phyloP scores from a whole-genome alignment of 1,140 invertebrate genomes.

The Lordiphosa mommai region DNA sequence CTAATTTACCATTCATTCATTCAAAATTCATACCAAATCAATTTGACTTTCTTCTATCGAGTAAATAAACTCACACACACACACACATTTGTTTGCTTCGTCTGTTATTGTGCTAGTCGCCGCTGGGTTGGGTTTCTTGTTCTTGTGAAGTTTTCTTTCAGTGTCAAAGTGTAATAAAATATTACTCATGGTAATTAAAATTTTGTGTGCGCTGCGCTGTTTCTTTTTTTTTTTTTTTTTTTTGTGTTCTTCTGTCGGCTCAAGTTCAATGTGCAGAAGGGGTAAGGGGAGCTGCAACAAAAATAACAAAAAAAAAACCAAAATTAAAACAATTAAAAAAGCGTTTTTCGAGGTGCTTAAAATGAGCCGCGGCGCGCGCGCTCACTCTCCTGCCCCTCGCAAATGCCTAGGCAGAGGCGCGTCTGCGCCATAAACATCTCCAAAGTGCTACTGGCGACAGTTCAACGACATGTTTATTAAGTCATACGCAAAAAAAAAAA shows the following conservation, averaged over 20 bases:
- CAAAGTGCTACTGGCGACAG: slow-evolving; percentile 57
- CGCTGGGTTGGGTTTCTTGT: not conserved
- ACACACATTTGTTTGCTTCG: no score
- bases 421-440: slow-evolving; percentile 41
- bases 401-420: slow-evolving; percentile 34
- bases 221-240: slow-evolving; percentile 8
- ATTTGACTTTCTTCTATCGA: no score
- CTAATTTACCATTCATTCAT: no score
- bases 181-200: slow-evolving; percentile 78
- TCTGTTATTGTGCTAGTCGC: no score
- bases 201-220: slow-evolving; percentile 53
- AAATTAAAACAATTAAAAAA: slow-evolving; percentile 70
- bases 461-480: slow-evolving; percentile 78
- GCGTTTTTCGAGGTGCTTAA: slow-evolving; percentile 65
- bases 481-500: slow-evolving; percentile 75
- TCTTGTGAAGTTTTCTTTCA: slow-evolving; percentile 72
- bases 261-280: slow-evolving; percentile 65
- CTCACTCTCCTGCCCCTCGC: slow-evolving; percentile 1
- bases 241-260: slow-evolving; percentile 37
- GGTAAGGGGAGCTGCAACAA: slow-evolving; percentile 4
- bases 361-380: no score
- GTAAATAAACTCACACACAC: no score
- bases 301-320: slow-evolving; percentile 14
- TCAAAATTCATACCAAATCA: no score
- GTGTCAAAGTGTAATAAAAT: slow-evolving; percentile 78